Evolutionary conservation across 2,797 vertebrate genomes (phyloP).

Genomic region (Sparus aurata): DNA sequence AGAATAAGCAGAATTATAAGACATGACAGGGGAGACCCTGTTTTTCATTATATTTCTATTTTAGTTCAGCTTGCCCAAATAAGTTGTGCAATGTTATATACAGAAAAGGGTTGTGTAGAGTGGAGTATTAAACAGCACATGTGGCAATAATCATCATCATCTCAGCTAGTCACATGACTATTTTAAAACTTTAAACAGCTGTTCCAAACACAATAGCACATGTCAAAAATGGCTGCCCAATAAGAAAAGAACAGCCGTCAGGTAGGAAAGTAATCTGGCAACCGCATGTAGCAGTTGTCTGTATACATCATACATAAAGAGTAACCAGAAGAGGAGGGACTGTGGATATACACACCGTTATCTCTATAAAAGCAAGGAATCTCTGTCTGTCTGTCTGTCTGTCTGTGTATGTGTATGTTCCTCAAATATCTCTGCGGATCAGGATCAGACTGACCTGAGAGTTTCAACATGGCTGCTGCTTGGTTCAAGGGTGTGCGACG

Average conservation of each 20-base stretch:
- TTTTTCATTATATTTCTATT: not conserved
- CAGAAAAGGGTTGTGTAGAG: not conserved
- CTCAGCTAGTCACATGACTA: not conserved
- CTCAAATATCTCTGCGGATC: too few species aligned
- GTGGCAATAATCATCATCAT: not conserved
- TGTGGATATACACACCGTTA: too few species aligned
- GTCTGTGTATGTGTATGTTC: too few species aligned
- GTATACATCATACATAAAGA: too few species aligned
- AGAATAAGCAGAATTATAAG: too few species aligned
- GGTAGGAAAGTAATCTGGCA: not conserved
- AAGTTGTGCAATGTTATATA: not conserved
- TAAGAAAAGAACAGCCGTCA: not conserved
- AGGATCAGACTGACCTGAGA: too few species aligned
- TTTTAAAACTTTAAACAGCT: conserved; percentile 7
- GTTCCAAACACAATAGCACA: not conserved
- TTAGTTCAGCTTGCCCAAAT: not conserved
- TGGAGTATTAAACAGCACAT: not conserved
- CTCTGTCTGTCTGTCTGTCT: too few species aligned
- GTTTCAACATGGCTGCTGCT: too few species aligned
- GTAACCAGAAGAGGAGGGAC: not conserved
- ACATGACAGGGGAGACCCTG: not conserved
- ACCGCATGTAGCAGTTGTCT: too few species aligned
- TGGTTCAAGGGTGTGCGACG: too few species aligned
- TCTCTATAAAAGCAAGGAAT: too few species aligned
- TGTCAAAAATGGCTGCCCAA: not conserved